Conservation (phyloP, 2,797 vertebrate genomes). For the Halcyon chelicuti region DNA sequence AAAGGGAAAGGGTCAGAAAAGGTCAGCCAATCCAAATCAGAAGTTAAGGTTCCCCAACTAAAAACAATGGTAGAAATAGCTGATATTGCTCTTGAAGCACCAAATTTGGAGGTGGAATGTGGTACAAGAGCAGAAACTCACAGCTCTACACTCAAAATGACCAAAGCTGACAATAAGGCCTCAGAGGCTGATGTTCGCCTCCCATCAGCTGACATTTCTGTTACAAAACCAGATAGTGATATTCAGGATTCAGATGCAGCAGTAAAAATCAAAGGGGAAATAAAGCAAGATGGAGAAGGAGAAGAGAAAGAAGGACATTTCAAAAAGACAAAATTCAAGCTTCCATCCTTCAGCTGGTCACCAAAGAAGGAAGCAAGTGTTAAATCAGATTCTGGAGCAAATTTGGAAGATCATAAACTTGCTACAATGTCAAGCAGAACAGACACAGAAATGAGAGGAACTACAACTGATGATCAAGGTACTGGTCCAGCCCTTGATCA, state of each 20-base stretch:
- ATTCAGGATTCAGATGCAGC: not conserved
- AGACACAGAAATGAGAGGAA: not conserved
- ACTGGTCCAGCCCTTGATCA: not conserved
- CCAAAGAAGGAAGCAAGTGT: conserved; percentile 59
- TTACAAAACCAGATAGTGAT: not conserved
- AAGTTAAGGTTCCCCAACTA: conserved; percentile 19
- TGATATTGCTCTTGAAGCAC: conserved; percentile 59
- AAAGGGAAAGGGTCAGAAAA: not conserved
- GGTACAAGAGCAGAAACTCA: not conserved
- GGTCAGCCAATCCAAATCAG: not conserved
- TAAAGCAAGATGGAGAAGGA: not conserved
- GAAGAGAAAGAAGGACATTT: conserved; percentile 61
- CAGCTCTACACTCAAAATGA: not conserved
- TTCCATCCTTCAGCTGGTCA: conserved; percentile 70
- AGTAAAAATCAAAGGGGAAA: not conserved
- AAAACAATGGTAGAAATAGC: conserved; percentile 61
- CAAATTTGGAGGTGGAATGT: not conserved
- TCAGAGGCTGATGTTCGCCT: not conserved
- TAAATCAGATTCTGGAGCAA: not conserved
- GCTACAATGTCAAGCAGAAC: not conserved
- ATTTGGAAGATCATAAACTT: not conserved
- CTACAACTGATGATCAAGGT: not conserved
- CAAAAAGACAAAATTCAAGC: conserved; percentile 64
- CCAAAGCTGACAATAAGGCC: not conserved
- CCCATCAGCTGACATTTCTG: not conserved